Conservation (phyloP, 1,140 invertebrate genomes). For the Scaptodrosophila lebanonensis region DNA sequence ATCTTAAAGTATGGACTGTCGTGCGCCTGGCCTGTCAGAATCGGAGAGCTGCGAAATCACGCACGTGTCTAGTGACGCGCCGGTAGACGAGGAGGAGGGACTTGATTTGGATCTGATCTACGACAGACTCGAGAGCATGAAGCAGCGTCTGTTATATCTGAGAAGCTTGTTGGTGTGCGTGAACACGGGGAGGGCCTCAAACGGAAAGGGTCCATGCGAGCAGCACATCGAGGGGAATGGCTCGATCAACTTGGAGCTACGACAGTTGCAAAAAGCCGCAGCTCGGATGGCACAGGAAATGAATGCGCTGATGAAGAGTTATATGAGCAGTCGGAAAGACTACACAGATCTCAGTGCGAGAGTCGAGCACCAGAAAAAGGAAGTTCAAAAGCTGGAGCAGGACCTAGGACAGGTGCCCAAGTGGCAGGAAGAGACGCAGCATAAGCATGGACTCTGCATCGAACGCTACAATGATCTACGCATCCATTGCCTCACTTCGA, state of each 20-base stretch:
- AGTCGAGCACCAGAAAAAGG: background rate
- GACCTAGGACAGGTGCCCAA: background rate
- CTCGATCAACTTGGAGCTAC: constrained; percentile 5
- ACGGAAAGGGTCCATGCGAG: background rate
- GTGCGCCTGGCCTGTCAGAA: constrained; percentile 1
- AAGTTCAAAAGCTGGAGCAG: background rate
- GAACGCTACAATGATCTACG: constrained; percentile 16
- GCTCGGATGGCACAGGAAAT: too few relatives aligned
- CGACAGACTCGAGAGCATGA: constrained; percentile 23
- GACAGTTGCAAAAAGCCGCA: too few relatives aligned
- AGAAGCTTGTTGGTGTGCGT: background rate
- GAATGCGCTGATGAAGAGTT: too few relatives aligned
- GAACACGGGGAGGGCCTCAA: background rate
- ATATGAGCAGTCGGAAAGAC: background rate
- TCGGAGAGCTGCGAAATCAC: background rate
- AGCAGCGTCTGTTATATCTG: constrained; percentile 13
- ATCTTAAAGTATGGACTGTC: background rate
- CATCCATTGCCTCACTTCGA: too few relatives aligned
- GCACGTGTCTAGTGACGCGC: background rate
- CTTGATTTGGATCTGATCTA: constrained; percentile 1
- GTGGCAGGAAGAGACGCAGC: constrained; percentile 3
- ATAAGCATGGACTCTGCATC: constrained; percentile 3
- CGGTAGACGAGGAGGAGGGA: background rate
- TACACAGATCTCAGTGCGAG: background rate
- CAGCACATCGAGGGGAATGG: background rate